Evolutionary conservation across 2,113 vertebrate genomes (phyloP).

Genomic region (Meleagris gallopavo): DNA sequence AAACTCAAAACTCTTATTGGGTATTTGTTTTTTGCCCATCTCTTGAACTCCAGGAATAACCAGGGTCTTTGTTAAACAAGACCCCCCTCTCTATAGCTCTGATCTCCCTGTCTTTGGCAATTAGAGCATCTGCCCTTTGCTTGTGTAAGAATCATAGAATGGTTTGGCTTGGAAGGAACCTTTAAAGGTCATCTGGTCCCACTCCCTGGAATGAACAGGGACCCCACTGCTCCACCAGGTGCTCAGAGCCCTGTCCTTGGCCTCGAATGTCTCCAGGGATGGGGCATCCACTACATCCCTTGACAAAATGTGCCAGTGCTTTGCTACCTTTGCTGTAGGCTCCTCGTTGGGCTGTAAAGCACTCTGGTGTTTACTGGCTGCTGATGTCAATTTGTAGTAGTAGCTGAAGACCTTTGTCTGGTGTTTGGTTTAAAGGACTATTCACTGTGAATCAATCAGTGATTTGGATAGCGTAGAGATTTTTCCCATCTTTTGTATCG

Average conservation of each 20-base stretch:
- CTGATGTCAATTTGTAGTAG: rapidly evolving
- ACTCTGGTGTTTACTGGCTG: rapidly evolving
- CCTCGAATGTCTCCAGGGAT: too few relatives aligned
- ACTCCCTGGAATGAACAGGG: too few relatives aligned
- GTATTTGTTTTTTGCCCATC: neutral
- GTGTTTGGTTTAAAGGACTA: neutral
- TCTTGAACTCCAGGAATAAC: neutral
- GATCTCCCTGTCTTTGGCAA: neutral
- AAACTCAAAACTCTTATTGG: neutral
- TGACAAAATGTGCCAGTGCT: too few relatives aligned
- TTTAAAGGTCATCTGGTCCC: too few relatives aligned
- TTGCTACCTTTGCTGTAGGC: too few relatives aligned
- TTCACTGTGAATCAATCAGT: neutral
- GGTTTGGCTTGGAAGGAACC: too few relatives aligned
- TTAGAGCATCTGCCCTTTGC: neutral
- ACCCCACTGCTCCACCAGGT: too few relatives aligned
- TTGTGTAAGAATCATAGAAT: rapidly evolving
- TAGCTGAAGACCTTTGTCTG: neutral
- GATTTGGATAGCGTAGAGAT: neutral
- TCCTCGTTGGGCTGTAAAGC: neutral
- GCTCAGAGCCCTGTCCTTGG: too few relatives aligned
- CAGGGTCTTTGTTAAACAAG: neutral
- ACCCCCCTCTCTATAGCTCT: neutral
- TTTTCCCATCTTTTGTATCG: neutral
- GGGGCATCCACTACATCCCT: too few relatives aligned